phyloP scores from a whole-genome alignment of 2,888 invertebrate species.

The Hartigia nigra region DNA sequence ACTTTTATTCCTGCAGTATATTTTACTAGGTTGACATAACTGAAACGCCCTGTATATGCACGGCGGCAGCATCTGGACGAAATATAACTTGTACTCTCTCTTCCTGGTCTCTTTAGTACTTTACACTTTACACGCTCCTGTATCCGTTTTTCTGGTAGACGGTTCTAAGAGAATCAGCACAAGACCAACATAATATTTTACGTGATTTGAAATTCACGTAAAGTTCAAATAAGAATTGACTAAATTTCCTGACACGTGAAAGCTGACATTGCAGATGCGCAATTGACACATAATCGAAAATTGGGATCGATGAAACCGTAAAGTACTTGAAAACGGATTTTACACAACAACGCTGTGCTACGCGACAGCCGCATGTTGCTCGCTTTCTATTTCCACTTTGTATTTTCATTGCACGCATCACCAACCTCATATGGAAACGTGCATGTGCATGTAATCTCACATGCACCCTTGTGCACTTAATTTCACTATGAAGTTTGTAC shows the following conservation, averaged over 20 bases:
- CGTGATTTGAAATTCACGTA: too few relatives aligned
- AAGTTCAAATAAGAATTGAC: neutral
- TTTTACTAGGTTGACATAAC: neutral
- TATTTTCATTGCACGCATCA: neutral
- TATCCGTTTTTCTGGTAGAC: neutral
- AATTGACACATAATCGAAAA: neutral
- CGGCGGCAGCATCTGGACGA: neutral
- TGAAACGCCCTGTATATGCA: neutral
- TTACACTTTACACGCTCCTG: neutral
- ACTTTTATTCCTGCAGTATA: neutral
- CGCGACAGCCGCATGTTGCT: conserved; percentile 21
- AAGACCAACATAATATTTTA: neutral
- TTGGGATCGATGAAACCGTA: neutral
- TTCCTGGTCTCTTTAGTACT: neutral
- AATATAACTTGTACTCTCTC: neutral
- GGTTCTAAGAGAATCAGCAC: neutral
- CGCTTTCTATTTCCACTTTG: conserved; percentile 13
- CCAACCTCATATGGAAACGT: neutral
- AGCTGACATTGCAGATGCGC: neutral
- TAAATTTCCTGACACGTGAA: neutral
- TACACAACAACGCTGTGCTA: conserved; percentile 9
- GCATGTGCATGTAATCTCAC: neutral
- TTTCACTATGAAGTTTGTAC: neutral
- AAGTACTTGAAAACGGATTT: neutral
- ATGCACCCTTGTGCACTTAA: neutral